Evolutionary conservation across 1,140 invertebrate species (phyloP).

Genomic region (Argopecten irradians): DNA sequence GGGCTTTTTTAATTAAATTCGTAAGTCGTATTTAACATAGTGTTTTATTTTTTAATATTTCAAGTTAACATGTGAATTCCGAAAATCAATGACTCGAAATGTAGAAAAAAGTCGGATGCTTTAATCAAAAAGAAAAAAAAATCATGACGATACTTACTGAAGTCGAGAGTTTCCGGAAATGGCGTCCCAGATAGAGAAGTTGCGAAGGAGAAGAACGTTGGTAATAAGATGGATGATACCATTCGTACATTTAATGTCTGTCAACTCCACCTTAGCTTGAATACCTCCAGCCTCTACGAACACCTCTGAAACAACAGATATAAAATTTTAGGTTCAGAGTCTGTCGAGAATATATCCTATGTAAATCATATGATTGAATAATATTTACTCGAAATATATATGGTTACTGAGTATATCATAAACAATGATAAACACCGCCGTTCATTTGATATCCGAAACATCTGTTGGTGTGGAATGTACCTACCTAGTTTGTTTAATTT

Average conservation of each 20-base stretch:
- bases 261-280: slow-evolving; percentile 77
- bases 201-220: slow-evolving; percentile 74
- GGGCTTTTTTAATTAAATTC: background rate
- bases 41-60: too few relatives aligned
- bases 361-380: too few relatives aligned
- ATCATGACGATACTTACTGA: slow-evolving; percentile 51
- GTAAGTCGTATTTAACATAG: background rate
- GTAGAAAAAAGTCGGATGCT: too few relatives aligned
- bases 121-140: too few relatives aligned
- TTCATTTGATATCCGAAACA: too few relatives aligned
- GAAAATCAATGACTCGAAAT: too few relatives aligned
- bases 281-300: slow-evolving; percentile 80
- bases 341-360: too few relatives aligned
- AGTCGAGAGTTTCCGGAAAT: slow-evolving; percentile 61
- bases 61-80: too few relatives aligned
- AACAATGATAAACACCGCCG: background rate
- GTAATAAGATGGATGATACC: slow-evolving; percentile 80
- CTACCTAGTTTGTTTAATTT: too few relatives aligned
- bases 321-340: too few relatives aligned
- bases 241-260: slow-evolving; percentile 79
- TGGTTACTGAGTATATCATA: background rate
- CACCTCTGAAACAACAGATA: slow-evolving; percentile 53
- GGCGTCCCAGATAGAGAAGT: slow-evolving; percentile 69
- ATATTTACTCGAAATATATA: too few relatives aligned
- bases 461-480: too few relatives aligned